Percentiles rank a stretch among this genome's conserved stretches.
phyloP scores from a whole-genome alignment of 2,888 invertebrate genomes.

The Ochropleura leucogaster region DNA sequence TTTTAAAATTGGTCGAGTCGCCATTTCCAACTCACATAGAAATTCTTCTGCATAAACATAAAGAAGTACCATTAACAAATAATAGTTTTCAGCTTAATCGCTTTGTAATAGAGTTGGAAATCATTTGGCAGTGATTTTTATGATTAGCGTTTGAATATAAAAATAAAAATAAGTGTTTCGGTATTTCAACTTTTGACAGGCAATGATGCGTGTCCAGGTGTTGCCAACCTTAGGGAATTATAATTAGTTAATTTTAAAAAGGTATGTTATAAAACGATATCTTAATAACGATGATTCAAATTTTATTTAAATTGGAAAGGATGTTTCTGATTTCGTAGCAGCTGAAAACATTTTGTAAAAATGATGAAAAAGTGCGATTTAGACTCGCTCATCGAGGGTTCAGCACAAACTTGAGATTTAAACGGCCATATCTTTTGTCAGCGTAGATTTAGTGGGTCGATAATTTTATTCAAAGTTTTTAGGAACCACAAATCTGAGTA shows the following conservation, averaged over 20 bases:
- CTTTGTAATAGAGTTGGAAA: conserved; percentile 56
- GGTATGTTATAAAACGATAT: conserved; percentile 8
- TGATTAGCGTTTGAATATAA: conserved; percentile 61
- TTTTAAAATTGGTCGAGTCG: conserved; percentile 54
- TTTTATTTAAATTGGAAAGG: not conserved
- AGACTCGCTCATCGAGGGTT: too few relatives aligned
- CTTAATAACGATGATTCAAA: not conserved
- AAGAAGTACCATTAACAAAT: conserved; percentile 34
- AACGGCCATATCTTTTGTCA: too few relatives aligned
- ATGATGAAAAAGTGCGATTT: too few relatives aligned
- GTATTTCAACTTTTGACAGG: conserved; percentile 72
- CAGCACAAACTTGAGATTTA: too few relatives aligned
- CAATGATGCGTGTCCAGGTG: conserved; percentile 73
- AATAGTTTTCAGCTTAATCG: conserved; percentile 57
- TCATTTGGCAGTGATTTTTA: conserved; percentile 42
- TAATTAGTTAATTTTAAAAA: conserved; percentile 45
- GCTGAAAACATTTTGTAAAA: not conserved
- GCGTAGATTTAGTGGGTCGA: too few relatives aligned
- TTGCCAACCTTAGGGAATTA: conserved; percentile 51
- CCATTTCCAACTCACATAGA: conserved; percentile 61
- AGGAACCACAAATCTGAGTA: too few relatives aligned
- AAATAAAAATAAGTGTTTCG: conserved; percentile 65
- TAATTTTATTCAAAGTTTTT: too few relatives aligned
- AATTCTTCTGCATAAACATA: conserved; percentile 59
- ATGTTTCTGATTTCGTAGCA: not conserved